Evolutionary conservation across 2,113 vertebrate genomes (phyloP), one percentile per base, ranked within the genome.

Genomic region (Malurus cyaneus): DNA sequence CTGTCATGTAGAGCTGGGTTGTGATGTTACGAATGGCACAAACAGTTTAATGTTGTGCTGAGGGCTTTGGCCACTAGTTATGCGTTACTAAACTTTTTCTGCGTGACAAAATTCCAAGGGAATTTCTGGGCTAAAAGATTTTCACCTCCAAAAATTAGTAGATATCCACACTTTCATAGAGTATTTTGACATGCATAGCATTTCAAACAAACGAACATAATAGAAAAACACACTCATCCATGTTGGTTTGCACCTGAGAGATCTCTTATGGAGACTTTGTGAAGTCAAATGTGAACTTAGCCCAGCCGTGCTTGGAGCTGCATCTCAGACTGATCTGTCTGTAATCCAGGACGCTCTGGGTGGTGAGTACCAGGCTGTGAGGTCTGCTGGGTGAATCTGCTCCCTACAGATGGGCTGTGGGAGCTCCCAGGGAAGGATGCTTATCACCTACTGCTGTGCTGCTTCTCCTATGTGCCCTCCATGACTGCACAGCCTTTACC

Each of bases 21-120:
- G 57, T 47, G 50, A 60, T 95, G 89, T 87, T 96, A 93, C 4
- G 2, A 89, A 88, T 80, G 84, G 88, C 90, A 97, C 65, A 80
- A 94, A 95, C 76, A 96, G 84, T 25, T 93, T 94, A 91, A 92
- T 85, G 62, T 80, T 96, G 79, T 94, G 90, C 80, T 80, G 44
- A 79, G 41, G 31, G 44, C 14, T 91, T 94, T 87, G 84, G 59
- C 14, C 8, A 96, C 85, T 89, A 94, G 69, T 88, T 97, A 83
- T 94, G 72, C 83, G 96, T 89, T 93, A 96, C 95, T 97, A 91
- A 97, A 87, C 90, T 90, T 95, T 92, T 59, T 92, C 77, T 92
- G 62, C 5, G 6, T 92, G 88, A 91, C 20, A 84, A 28, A 46
- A 83, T 96, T 96, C 86, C 85, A 93, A 89, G 80, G 86, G 76